Evolutionary conservation across 2,797 vertebrate genomes (phyloP).

Genomic region (Macroramphosus scolopax): DNA sequence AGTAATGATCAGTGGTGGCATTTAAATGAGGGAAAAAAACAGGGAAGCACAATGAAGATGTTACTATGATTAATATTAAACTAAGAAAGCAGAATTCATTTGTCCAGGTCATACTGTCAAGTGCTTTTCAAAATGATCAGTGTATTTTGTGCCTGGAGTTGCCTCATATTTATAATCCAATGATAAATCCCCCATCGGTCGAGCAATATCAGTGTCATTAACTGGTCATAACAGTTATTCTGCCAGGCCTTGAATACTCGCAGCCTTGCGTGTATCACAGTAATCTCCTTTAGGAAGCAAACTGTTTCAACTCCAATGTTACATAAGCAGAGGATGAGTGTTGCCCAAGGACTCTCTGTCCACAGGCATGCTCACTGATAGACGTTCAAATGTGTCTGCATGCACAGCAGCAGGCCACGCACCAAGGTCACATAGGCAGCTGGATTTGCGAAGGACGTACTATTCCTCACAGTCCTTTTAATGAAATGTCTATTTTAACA

Average conservation of each 20-base stretch:
- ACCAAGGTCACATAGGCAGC: conserved; percentile 3
- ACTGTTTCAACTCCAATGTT: conserved; percentile 37
- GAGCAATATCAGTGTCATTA: conserved; percentile 1
- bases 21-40: conserved; percentile 22
- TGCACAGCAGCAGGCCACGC: conserved; percentile 1
- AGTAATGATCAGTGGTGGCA: conserved; percentile 6
- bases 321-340: conserved; percentile 49
- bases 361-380: conserved; percentile 8
- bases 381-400: conserved; percentile 9
- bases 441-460: neutral
- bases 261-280: conserved; percentile 15
- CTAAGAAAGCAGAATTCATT: neutral
- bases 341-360: conserved; percentile 33
- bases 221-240: conserved; percentile 13
- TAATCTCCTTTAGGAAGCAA: conserved; percentile 43
- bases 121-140: too few species aligned
- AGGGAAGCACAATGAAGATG: neutral
- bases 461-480: too few species aligned
- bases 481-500: too few species aligned
- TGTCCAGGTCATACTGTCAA: too few species aligned
- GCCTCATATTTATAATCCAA: too few species aligned
- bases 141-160: too few species aligned
- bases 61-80: neutral
- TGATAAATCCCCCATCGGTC: neutral
- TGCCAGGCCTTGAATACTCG: conserved; percentile 5